A percentile compares a stretch with the other conserved stretches of the same genome.
phyloP scores from a whole-genome alignment of 2,113 vertebrate genomes.

The Heliornis fulica region DNA sequence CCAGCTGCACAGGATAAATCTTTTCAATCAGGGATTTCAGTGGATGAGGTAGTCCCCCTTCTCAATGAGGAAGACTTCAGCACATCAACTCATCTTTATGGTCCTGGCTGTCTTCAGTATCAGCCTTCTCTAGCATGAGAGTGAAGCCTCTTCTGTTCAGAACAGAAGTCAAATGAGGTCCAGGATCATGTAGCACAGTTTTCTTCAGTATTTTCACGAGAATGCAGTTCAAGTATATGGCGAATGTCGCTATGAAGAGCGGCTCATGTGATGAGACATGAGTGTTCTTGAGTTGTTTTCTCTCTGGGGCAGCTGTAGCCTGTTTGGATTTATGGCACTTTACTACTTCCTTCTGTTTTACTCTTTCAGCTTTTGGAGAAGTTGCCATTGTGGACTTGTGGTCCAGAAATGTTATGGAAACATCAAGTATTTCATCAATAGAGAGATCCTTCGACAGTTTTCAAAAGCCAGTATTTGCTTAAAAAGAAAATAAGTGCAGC shows the following conservation, averaged over 20 bases:
- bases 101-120: background rate
- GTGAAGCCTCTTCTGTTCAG: background rate
- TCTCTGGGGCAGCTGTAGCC: background rate
- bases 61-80: background rate
- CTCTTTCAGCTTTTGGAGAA: background rate
- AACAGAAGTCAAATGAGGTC: background rate
- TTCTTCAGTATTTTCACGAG: background rate
- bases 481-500: background rate
- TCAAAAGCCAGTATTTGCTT: background rate
- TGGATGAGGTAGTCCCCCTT: background rate
- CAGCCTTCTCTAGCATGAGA: background rate
- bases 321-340: background rate
- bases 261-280: accelerated
- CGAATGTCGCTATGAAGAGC: background rate
- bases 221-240: background rate
- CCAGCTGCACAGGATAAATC: background rate
- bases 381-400: background rate
- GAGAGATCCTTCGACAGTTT: background rate
- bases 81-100: accelerated
- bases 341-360: background rate
- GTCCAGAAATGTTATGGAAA: background rate
- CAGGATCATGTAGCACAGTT: background rate
- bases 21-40: background rate
- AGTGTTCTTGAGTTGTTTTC: background rate
- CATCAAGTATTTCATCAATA: background rate